Percentiles rank a stretch among this genome's conserved stretches.
Evolutionary conservation across 1,140 invertebrate species (phyloP).

Genomic region (Philotrypesis tridentata): DNA sequence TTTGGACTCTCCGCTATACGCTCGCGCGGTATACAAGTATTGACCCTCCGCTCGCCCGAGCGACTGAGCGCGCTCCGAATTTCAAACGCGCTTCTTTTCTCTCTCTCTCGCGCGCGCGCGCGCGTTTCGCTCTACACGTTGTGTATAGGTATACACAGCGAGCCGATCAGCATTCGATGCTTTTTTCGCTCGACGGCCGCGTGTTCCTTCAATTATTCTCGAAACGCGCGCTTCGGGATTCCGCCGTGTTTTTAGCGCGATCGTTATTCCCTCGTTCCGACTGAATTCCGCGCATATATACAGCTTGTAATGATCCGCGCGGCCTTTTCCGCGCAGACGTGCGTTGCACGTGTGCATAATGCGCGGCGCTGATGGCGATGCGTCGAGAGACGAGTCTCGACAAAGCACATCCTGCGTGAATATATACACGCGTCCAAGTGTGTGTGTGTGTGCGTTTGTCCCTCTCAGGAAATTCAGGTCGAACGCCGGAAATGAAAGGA

Average conservation of each 20-base stretch:
- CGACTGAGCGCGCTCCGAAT: background rate
- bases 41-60: background rate
- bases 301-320: background rate
- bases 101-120: background rate
- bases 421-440: too few species aligned
- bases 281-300: too few species aligned
- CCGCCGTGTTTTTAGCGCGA: background rate
- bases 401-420: constrained; percentile 39
- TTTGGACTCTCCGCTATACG: constrained; percentile 4
- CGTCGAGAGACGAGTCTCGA: constrained; percentile 1
- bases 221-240: background rate
- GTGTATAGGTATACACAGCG: too few species aligned
- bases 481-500: constrained; percentile 51
- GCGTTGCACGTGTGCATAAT: background rate
- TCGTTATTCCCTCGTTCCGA: background rate
- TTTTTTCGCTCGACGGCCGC: background rate
- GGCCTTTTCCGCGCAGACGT: background rate
- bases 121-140: too few species aligned
- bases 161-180: background rate
- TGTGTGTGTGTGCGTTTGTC: background rate
- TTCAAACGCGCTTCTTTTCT: background rate
- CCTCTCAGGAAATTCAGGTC: constrained; percentile 47
- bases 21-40: too few species aligned
- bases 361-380: background rate
- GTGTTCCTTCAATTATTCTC: background rate